Conservation (phyloP, 1,140 invertebrate genomes). For the Oryzaephilus surinamensis region DNA sequence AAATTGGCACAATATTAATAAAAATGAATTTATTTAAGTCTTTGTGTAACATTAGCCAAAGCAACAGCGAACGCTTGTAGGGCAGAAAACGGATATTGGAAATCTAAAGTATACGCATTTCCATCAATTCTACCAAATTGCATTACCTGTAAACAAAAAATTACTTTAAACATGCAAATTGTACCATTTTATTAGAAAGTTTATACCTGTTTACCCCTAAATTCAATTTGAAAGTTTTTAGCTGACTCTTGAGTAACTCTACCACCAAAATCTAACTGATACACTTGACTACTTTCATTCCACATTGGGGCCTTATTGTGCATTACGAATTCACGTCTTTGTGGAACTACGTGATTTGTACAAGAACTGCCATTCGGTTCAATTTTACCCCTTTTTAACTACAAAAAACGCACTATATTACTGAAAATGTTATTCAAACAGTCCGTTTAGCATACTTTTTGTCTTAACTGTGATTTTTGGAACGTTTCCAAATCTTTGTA, state of each 20-base stretch:
- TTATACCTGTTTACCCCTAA: constrained; percentile 84
- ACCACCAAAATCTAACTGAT: constrained; percentile 98
- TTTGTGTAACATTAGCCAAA: constrained; percentile 95
- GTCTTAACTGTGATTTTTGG: constrained; percentile 86
- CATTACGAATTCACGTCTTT: constrained; percentile 79
- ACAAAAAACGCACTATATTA: constrained; percentile 11
- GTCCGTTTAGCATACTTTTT: constrained; percentile 57
- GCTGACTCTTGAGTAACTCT: constrained; percentile 98
- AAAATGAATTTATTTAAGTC: constrained; percentile 66
- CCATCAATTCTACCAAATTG: constrained; percentile 98
- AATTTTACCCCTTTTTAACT: constrained; percentile 55
- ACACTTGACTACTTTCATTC: constrained; percentile 99
- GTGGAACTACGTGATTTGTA: constrained; percentile 39
- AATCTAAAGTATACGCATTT: constrained; percentile 97
- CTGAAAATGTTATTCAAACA: background rate
- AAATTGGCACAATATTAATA: constrained; percentile 7
- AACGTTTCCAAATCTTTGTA: constrained; percentile 88
- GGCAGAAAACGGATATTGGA: constrained; percentile 97
- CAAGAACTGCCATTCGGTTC: constrained; percentile 43
- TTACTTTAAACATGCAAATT: background rate
- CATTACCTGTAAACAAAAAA: constrained; percentile 72
- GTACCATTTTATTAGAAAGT: background rate
- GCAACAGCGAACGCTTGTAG: constrained; percentile 97
- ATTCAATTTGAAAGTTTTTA: constrained; percentile 99
- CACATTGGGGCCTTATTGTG: constrained; percentile 99